These are phyloP conservation scores for Apamea epomidion DNA, from an alignment of 2,888 invertebrate species.

Conservation along the genomic window DNA sequence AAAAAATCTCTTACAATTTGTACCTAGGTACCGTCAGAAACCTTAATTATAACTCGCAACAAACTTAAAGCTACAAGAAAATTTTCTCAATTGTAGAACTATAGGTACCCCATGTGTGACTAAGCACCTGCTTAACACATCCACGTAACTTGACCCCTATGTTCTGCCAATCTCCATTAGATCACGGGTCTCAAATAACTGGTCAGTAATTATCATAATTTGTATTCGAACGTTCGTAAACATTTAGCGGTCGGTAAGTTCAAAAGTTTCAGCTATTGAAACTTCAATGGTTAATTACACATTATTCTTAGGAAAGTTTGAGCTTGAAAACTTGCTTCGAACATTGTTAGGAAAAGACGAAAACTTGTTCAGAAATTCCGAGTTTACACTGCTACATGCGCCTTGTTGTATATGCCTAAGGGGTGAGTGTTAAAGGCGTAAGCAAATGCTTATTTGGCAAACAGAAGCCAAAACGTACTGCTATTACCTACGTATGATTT, in stretches of 20 bases:
- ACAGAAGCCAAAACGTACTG: no score
- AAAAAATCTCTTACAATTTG: no score
- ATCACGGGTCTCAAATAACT: neutral
- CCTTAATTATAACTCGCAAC: neutral
- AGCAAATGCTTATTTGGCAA: neutral
- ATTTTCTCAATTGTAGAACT: conserved; percentile 20
- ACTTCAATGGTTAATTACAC: conserved; percentile 56
- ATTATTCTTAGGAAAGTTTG: conserved; percentile 41
- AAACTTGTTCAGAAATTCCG: conserved; percentile 6
- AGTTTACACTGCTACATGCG: conserved; percentile 3
- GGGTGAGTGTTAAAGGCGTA: neutral
- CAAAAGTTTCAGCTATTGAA: conserved; percentile 53
- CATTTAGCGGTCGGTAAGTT: conserved; percentile 53
- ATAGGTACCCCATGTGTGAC: conserved; percentile 33
- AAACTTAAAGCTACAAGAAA: conserved; percentile 33
- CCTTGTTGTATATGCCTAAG: conserved; percentile 1
- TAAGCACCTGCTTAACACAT: conserved; percentile 26
- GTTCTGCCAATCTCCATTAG: neutral
- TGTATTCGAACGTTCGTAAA: conserved; percentile 44
- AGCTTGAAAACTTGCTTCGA: conserved; percentile 25
- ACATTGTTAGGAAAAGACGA: conserved; percentile 24
- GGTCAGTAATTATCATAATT: conserved; percentile 47
- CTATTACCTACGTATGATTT: neutral
- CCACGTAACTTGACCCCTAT: neutral
- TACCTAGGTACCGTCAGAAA: neutral